phyloP scores from a whole-genome alignment of 2,888 invertebrate genomes.

The Drosophila quinaria region DNA sequence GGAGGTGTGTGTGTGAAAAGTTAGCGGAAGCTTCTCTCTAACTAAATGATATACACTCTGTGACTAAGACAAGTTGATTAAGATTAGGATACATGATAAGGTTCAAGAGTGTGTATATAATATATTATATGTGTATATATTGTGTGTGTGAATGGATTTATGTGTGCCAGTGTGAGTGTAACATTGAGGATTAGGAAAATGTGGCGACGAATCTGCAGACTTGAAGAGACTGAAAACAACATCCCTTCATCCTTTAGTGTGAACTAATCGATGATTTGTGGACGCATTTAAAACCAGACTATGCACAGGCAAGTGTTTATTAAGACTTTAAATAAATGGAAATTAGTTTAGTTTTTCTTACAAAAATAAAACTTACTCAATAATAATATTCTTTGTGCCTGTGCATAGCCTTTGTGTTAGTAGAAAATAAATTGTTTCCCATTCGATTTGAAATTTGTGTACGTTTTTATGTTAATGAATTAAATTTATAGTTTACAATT shows the following conservation, averaged over 20 bases:
- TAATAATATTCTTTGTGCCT: neutral
- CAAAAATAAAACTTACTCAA: neutral
- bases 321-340: neutral
- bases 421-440: conserved; percentile 40
- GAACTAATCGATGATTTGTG: conserved; percentile 27
- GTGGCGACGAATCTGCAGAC: neutral
- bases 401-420: conserved; percentile 48
- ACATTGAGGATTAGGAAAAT: conserved; percentile 2
- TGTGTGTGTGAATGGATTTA: neutral
- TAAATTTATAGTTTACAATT: conserved; percentile 38
- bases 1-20: conserved; percentile 21
- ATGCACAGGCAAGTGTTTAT: conserved; percentile 30
- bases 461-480: conserved; percentile 28
- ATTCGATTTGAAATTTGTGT: conserved; percentile 14
- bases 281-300: conserved; percentile 24
- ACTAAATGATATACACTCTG: conserved; percentile 34
- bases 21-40: conserved; percentile 46
- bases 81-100: conserved; percentile 22
- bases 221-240: conserved; percentile 9
- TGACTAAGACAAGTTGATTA: conserved; percentile 3
- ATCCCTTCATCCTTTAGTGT: conserved; percentile 28
- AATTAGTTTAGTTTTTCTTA: neutral
- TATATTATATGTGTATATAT: neutral
- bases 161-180: conserved; percentile 16
- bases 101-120: neutral